Evolutionary conservation across 2,888 invertebrate genomes (phyloP).

Genomic region (Melinopterus prodromus): DNA sequence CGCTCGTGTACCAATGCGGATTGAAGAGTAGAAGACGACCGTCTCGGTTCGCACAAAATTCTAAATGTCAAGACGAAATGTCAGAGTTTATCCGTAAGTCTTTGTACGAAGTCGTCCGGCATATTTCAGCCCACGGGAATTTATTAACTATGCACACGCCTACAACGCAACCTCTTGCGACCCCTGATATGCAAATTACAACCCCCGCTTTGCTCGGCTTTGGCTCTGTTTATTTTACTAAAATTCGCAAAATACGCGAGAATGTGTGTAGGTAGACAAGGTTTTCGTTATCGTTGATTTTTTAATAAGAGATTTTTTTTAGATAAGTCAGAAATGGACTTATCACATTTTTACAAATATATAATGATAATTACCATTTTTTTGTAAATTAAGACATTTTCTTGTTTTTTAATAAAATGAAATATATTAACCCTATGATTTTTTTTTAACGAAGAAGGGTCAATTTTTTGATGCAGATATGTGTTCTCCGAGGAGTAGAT

Average conservation of each 20-base stretch:
- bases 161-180: not conserved
- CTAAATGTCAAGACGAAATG: not conserved
- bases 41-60: not conserved
- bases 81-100: not conserved
- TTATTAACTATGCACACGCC: not conserved
- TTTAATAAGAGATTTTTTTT: not conserved
- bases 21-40: not conserved
- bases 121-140: not conserved
- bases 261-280: not conserved
- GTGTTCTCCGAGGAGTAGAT: no score
- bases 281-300: not conserved
- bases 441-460: no score
- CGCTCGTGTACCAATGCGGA: not conserved
- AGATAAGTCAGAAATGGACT: no score
- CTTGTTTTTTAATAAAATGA: no score
- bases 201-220: not conserved
- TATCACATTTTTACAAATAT: not conserved
- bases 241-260: not conserved
- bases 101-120: not conserved
- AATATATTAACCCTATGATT: no score
- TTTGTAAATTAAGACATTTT: no score
- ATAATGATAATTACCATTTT: not conserved
- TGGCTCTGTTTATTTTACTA: not conserved
- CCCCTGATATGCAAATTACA: not conserved
- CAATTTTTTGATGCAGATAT: no score